These are phyloP conservation scores for Philereme transversata DNA, from an alignment of 2,888 invertebrate species.

Conservation along the genomic window DNA sequence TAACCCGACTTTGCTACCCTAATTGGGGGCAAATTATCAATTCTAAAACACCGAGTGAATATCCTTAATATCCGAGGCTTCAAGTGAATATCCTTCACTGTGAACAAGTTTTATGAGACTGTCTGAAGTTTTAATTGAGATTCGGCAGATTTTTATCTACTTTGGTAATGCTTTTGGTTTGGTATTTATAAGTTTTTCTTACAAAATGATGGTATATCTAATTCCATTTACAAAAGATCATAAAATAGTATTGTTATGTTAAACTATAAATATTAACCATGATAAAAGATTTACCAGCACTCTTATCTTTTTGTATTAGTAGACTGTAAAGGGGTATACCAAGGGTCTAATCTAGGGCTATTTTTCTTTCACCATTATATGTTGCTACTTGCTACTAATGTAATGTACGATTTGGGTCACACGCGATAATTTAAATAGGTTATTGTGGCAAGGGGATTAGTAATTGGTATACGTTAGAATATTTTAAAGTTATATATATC, in stretches of 20 bases:
- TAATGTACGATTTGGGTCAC: slow-evolving; percentile 20
- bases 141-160: slow-evolving; percentile 7
- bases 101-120: slow-evolving; percentile 6
- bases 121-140: slow-evolving; percentile 7
- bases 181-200: slow-evolving; percentile 1
- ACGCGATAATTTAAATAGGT: slow-evolving; percentile 24
- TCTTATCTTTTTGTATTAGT: too few relatives aligned
- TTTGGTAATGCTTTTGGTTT: slow-evolving; percentile 7
- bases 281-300: too few relatives aligned
- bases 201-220: not conserved
- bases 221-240: not conserved
- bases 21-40: not conserved
- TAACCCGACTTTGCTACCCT: too few relatives aligned
- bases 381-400: slow-evolving; percentile 3
- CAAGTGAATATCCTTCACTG: slow-evolving; percentile 4
- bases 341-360: not conserved
- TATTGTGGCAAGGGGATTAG: slow-evolving; percentile 19
- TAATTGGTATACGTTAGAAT: not conserved
- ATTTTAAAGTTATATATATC: not conserved
- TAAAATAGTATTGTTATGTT: too few relatives aligned
- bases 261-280: too few relatives aligned
- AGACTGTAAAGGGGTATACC: not conserved
- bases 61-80: too few relatives aligned
- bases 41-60: slow-evolving; percentile 1
- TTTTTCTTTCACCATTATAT: not conserved